Conservation (phyloP, 2,797 vertebrate genomes). For the Pitangus sulphuratus region DNA sequence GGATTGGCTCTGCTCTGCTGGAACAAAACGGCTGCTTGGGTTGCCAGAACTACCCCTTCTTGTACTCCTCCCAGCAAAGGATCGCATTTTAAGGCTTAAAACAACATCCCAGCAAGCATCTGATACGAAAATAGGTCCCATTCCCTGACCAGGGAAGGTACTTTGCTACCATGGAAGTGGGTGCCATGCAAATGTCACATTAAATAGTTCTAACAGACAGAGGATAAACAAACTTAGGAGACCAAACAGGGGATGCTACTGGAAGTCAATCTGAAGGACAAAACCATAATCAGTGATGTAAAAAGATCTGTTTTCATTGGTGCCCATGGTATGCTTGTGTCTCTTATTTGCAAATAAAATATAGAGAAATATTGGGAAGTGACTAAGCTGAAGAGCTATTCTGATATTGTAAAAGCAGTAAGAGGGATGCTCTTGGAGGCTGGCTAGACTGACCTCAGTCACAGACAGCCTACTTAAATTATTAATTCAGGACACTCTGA, state of each 20-base stretch:
- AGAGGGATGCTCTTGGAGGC: background rate
- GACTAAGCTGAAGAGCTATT: background rate
- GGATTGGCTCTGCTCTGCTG: background rate
- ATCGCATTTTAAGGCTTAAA: background rate
- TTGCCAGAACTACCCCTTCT: background rate
- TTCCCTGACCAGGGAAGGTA: background rate
- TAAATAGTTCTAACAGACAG: background rate
- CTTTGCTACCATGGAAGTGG: background rate
- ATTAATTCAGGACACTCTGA: conserved; percentile 39
- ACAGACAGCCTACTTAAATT: conserved; percentile 56
- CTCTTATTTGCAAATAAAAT: background rate
- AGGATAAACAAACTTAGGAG: background rate
- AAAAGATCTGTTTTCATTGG: background rate
- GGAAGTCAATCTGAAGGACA: background rate
- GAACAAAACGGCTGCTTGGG: background rate
- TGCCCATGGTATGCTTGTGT: background rate
- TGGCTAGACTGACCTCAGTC: conserved; percentile 51
- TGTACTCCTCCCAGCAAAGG: background rate
- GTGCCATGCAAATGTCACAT: background rate
- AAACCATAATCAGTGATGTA: background rate
- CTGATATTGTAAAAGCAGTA: background rate
- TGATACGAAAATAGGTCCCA: background rate
- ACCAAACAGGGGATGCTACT: rapidly evolving
- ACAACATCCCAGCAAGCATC: background rate
- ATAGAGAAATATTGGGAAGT: background rate